A percentile compares a stretch with the other conserved stretches of the same genome.
Evolutionary conservation across 1,140 invertebrate species (phyloP).

Genomic region (Armadillidium nasatum): DNA sequence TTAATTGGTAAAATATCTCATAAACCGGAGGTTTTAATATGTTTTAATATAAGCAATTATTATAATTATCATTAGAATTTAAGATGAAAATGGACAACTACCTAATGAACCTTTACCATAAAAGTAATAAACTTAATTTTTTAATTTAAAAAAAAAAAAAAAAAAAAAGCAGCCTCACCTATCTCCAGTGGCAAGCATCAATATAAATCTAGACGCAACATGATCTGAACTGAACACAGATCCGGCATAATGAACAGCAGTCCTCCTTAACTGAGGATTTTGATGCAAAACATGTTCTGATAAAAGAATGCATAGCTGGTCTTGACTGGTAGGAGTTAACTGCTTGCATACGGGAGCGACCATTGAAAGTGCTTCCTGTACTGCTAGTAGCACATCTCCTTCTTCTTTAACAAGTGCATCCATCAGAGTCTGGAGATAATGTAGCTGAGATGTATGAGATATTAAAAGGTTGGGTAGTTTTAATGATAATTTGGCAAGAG

Average conservation of each 20-base stretch:
- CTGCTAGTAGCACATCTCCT: slow-evolving; percentile 46
- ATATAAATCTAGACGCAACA: slow-evolving; percentile 71
- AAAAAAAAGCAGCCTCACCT: slow-evolving; percentile 53
- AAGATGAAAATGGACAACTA: too few species aligned
- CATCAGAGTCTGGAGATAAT: slow-evolving; percentile 62
- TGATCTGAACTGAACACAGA: slow-evolving; percentile 74
- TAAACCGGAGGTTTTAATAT: too few species aligned
- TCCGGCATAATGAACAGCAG: slow-evolving; percentile 74
- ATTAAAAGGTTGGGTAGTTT: slow-evolving; percentile 59
- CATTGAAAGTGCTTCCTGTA: slow-evolving; percentile 65
- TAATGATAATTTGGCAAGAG: slow-evolving; percentile 66
- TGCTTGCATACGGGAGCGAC: slow-evolving; percentile 64
- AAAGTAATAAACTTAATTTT: too few species aligned
- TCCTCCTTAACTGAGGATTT: slow-evolving; percentile 68
- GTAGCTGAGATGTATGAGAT: slow-evolving; percentile 51
- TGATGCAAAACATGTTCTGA: slow-evolving; percentile 61
- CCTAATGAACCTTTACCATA: too few species aligned
- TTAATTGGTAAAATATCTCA: too few species aligned
- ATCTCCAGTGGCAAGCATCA: slow-evolving; percentile 79
- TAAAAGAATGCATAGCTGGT: slow-evolving; percentile 57
- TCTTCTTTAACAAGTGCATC: slow-evolving; percentile 59
- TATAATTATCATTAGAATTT: too few species aligned
- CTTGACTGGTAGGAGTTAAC: slow-evolving; percentile 50
- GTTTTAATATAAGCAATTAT: too few species aligned
- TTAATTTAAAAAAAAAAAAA: too few species aligned